Conservation (phyloP, 2,888 invertebrate species). For the Axea sp. region DNA sequence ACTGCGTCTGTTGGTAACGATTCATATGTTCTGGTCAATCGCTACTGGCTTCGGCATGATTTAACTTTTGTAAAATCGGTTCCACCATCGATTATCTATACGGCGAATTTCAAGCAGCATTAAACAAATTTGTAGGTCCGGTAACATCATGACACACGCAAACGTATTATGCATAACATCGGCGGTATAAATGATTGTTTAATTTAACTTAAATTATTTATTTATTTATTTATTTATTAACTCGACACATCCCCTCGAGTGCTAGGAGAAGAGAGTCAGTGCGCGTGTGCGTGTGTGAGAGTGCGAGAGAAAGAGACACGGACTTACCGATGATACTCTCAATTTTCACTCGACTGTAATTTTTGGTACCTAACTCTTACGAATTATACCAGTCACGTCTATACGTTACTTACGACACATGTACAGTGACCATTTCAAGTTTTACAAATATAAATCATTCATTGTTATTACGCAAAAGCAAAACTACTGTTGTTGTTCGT, state of each 20-base stretch:
- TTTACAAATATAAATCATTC: conserved; percentile 77
- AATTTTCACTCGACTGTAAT: conserved; percentile 47
- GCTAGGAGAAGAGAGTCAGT: conserved; percentile 42
- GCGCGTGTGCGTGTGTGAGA: conserved; percentile 63
- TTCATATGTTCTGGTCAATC: conserved; percentile 11
- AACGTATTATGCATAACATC: not conserved
- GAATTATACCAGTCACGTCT: conserved; percentile 36
- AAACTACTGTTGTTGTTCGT: conserved; percentile 68
- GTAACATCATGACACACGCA: conserved; percentile 69
- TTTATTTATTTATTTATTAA: conserved; percentile 57
- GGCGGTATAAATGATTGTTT: conserved; percentile 27
- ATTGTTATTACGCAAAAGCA: conserved; percentile 73
- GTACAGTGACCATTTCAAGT: conserved; percentile 76
- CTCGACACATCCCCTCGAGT: conserved; percentile 1
- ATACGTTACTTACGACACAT: conserved; percentile 66
- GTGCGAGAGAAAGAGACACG: conserved; percentile 66
- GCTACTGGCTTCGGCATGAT: conserved; percentile 48
- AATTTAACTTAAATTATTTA: conserved; percentile 43
- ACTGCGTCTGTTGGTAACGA: conserved; percentile 44
- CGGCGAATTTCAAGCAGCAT: conserved; percentile 45
- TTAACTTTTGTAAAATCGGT: conserved; percentile 39
- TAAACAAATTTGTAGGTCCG: conserved; percentile 72
- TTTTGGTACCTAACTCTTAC: conserved; percentile 6
- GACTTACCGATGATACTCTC: conserved; percentile 59
- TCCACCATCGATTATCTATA: conserved; percentile 17